Conservation (phyloP, 1,140 invertebrate genomes). For the Copidosoma floridanum region DNA sequence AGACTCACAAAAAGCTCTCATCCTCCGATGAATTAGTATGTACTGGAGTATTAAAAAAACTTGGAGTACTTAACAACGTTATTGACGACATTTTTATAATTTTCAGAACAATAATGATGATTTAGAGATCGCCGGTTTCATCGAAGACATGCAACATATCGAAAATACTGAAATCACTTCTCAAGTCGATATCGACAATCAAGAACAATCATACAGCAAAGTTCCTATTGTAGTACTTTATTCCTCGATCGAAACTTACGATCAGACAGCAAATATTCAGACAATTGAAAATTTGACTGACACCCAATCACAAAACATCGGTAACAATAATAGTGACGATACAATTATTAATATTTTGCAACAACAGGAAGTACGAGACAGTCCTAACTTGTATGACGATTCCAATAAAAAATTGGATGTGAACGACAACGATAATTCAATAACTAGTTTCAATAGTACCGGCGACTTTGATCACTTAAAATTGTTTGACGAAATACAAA, state of each 20-base stretch:
- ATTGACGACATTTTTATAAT: no score
- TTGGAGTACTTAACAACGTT: no score
- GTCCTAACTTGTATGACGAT: constrained; percentile 30
- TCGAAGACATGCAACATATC: constrained; percentile 24
- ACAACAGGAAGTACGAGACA: constrained; percentile 19
- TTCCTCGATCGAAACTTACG: constrained; percentile 19
- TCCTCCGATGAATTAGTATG: constrained; percentile 39
- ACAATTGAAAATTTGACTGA: constrained; percentile 7
- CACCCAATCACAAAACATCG: constrained; percentile 27
- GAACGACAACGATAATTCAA: constrained; percentile 23
- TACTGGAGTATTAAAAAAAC: constrained; percentile 23
- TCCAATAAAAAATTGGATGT: constrained; percentile 20
- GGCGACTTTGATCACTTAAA: constrained; percentile 38
- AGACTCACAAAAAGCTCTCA: constrained; percentile 56
- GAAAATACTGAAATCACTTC: constrained; percentile 14
- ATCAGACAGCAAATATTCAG: constrained; percentile 3
- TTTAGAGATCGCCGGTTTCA: constrained; percentile 9
- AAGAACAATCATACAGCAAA: constrained; percentile 18
- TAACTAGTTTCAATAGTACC: constrained; percentile 34
- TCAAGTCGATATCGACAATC: constrained; percentile 31
- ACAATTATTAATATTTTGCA: constrained; percentile 19
- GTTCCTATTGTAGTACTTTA: constrained; percentile 26
- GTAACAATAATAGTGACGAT: constrained; percentile 27
- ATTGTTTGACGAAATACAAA: constrained; percentile 33
- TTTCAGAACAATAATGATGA: constrained; percentile 18